Conservation (phyloP, 2,888 invertebrate species). For the Athalia rosae region DNA sequence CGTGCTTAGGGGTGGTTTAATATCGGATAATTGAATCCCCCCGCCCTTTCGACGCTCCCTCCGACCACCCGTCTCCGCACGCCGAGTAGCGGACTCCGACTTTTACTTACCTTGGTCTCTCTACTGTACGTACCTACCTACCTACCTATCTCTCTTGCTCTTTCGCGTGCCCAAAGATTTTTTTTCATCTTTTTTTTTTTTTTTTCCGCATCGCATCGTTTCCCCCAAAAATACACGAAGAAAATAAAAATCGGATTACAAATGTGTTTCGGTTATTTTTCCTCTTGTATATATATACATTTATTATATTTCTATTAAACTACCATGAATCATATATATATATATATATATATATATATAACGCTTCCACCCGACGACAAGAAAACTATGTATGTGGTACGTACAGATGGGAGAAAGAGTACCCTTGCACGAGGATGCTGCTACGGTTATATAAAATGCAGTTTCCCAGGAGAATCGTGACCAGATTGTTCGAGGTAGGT, state of each 20-base stretch:
- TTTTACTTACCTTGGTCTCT: conserved; percentile 50
- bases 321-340: conserved; percentile 44
- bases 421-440: too few relatives aligned
- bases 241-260: background rate
- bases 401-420: too few relatives aligned
- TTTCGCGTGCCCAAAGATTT: conserved; percentile 47
- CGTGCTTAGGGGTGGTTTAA: conserved; percentile 72
- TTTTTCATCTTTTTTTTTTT: background rate
- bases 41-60: conserved; percentile 50
- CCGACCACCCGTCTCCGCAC: conserved; percentile 45
- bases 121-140: conserved; percentile 43
- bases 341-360: conserved; percentile 50
- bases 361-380: background rate
- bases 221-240: background rate
- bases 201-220: too few relatives aligned
- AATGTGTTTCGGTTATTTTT: background rate
- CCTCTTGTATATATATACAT: conserved; percentile 39
- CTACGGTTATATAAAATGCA: too few relatives aligned
- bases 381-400: too few relatives aligned
- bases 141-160: conserved; percentile 52
- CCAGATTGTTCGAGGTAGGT: too few relatives aligned
- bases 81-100: conserved; percentile 33
- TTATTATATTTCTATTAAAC: too few relatives aligned
- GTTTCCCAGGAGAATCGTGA: too few relatives aligned
- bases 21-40: conserved; percentile 73